Evolutionary conservation across 2,888 invertebrate genomes (phyloP).

Genomic region (Tenodera sinensis): DNA sequence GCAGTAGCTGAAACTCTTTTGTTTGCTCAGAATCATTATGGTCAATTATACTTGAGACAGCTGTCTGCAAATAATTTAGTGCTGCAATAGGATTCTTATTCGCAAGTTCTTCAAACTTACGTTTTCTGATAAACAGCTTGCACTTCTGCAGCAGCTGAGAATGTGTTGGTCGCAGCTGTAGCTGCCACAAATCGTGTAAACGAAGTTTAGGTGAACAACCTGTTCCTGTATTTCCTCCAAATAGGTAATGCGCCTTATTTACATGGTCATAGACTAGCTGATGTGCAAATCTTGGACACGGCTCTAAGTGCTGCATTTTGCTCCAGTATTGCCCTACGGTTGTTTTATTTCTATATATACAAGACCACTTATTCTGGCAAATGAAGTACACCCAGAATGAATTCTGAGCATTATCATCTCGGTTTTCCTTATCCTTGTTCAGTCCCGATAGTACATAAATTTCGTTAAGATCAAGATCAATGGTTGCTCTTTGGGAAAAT

Average conservation of each 20-base stretch:
- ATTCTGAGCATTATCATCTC: constrained; percentile 71
- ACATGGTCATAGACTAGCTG: constrained; percentile 79
- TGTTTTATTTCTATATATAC: constrained; percentile 75
- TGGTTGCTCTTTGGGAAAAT: constrained; percentile 82
- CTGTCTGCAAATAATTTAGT: constrained; percentile 67
- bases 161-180: too few species aligned
- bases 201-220: too few species aligned
- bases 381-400: constrained; percentile 87
- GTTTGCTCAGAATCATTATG: constrained; percentile 66
- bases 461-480: constrained; percentile 80
- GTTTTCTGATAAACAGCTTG: too few species aligned
- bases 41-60: constrained; percentile 69
- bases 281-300: constrained; percentile 79
- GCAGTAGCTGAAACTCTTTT: constrained; percentile 69
- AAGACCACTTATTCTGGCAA: constrained; percentile 71
- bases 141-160: too few species aligned
- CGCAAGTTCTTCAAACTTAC: constrained; percentile 63
- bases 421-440: constrained; percentile 81
- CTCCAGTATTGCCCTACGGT: constrained; percentile 56
- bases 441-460: constrained; percentile 83
- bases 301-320: constrained; percentile 60
- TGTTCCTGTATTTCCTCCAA: too few species aligned
- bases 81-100: constrained; percentile 59
- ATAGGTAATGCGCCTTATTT: too few species aligned
- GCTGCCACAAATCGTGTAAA: too few species aligned